Base-by-base conservation (phyloP, 2,113 vertebrate species). In the Rissa tridactyla region DNA sequence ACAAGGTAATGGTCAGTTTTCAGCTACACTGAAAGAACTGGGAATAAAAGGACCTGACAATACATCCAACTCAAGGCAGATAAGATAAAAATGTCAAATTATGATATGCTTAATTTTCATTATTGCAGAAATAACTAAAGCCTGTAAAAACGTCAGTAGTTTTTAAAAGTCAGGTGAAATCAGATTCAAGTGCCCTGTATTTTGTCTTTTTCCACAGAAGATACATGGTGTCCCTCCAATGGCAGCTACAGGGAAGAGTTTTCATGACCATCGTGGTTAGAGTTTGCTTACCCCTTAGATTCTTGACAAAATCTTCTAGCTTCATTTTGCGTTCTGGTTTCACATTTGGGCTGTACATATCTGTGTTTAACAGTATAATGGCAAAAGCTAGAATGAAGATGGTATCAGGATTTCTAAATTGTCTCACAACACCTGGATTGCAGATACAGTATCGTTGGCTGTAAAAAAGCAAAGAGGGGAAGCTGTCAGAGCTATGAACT, bases 301-400 rank as follows among this genome's bases (percentile, higher is more conserved):
- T 99, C 98, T 99, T 99, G 96, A 99, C 98, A 75, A 99, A 99
- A 95, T 99, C 99, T 94, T 99, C 99, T 23, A 99, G 97, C 97
- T 99, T 99, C 99, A 99, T 99, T 97, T 99, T 99, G 78, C 99
- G 98, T 97, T 99, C 99, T 0, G 99, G 99, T 94, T 99, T 99
- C 94, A 99, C 99, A 11, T 99, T 99, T 92, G 99, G 99, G 96
- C 99, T 99, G 98, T 99, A 99, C 99, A 99, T 99, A 97, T 99
- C 99, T 1, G 99, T 99, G 98, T 99, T 99, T 97, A 99, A 98
- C 92, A 99, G 98, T 98, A 99, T 99, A 98, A 99, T 99, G 92
- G 99, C 99, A 25, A 99, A 99, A 44, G 99, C 99, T 97, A 99
- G 98, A 97, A 99, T 99, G 98, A 99, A 99, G 98, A 99, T 99